Base-by-base conservation (phyloP, 1,140 invertebrate species). In the Druon quercuslanigerum region DNA sequence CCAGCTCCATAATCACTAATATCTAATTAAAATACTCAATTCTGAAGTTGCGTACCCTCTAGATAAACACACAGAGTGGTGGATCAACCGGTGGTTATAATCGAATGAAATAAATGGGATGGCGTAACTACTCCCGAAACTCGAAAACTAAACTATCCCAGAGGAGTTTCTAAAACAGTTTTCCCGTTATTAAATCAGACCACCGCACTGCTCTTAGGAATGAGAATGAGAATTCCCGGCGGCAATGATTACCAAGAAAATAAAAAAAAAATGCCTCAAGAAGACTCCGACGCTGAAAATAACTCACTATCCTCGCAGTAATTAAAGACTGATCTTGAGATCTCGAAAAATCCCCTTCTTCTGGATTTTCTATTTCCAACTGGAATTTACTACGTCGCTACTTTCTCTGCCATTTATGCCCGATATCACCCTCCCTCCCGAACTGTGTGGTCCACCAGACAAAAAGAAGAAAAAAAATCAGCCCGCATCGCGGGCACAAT, bases 401-500 rank as follows among this genome's bases (percentile, higher is more conserved):
- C 54, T 56, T 56, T 56, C 54, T 56, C 54, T 13, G 20, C 54
- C 33, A 66, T 66, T 66, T 66, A 66, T 66, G 33, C 60, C 33
- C 25, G 60, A 66, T 66, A 66, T 66, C 60, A 14, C 60, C 4
- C 60, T 8, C 60, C 13, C 60, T 8, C 60, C 13, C 60, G n/a
- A 71, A 40, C 17, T 1, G 11, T 16, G 20, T 33, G 46, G 77
- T 14, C n/a, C 46, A n/a, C 33, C 66, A 79, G 56, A 71, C 57
- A 70, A 17, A 50, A 56, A 51, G 60, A 73, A 70, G 50, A 82
- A 1, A 77, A 75, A 50, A 52, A 60, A n/a, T n/a, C n/a, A n/a
- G n/a, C n/a, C n/a, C n/a, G n/a, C n/a, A n/a, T n/a, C n/a, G n/a
- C n/a, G n/a, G n/a, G n/a, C n/a, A n/a, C n/a, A n/a, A n/a, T n/a